Evolutionary conservation across 2,797 vertebrate genomes (phyloP).

Genomic region (Cirrhinus mrigala): DNA sequence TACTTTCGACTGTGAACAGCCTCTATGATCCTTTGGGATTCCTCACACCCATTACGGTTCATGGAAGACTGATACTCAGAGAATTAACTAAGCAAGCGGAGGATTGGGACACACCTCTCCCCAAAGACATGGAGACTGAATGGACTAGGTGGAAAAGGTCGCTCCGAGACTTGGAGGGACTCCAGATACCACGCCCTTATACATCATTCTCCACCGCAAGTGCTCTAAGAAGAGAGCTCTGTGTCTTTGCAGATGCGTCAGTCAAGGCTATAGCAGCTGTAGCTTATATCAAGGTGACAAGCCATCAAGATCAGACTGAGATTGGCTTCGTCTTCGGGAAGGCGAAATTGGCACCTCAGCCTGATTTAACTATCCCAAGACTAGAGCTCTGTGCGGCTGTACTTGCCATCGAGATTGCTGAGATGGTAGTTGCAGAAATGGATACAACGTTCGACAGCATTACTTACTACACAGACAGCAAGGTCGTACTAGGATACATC

Average conservation of each 20-base stretch:
- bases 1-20: conserved; percentile 45
- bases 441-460: conserved; percentile 18
- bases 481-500: conserved; percentile 18
- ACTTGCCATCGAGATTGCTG: conserved; percentile 17
- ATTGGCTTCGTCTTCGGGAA: background rate
- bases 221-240: conserved; percentile 4
- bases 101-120: conserved; percentile 24
- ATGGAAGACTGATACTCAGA: conserved; percentile 22
- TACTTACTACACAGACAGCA: conserved; percentile 34
- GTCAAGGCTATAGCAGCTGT: background rate
- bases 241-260: background rate
- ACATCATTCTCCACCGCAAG: conserved; percentile 10
- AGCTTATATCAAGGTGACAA: background rate
- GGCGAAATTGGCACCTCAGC: background rate
- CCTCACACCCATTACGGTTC: background rate
- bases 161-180: background rate
- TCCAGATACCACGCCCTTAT: conserved; percentile 2
- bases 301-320: conserved; percentile 3
- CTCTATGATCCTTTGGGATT: conserved; percentile 39
- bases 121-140: conserved; percentile 1
- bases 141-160: conserved; percentile 39
- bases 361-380: background rate
- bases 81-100: background rate
- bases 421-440: conserved; percentile 42
- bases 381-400: conserved; percentile 1